Evolutionary conservation across 2,888 invertebrate species (phyloP).

Genomic region (Disparrhopalites patrizii): DNA sequence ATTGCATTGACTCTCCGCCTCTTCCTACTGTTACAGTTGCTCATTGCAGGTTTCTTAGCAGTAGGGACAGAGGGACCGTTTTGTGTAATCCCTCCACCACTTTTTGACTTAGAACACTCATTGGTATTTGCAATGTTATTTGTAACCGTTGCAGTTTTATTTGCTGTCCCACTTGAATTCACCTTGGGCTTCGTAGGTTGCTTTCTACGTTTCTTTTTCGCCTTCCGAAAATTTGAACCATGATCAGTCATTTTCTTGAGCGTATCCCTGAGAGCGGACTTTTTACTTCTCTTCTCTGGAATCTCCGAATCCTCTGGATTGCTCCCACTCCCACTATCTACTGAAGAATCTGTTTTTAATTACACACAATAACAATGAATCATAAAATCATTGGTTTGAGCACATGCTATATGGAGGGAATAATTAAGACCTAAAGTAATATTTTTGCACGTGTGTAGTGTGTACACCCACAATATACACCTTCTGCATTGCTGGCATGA

Average conservation of each 20-base stretch:
- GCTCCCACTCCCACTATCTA: slow-evolving; percentile 26
- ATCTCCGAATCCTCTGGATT: no score
- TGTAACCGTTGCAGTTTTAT: not conserved
- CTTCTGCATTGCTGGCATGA: not conserved
- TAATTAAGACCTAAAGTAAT: no score
- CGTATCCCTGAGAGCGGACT: slow-evolving; percentile 39
- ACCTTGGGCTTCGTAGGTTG: slow-evolving; percentile 19
- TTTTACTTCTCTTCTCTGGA: no score
- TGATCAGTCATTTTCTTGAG: slow-evolving; percentile 41
- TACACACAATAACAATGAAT: not conserved
- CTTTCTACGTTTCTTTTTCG: slow-evolving; percentile 37
- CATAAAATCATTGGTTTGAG: no score
- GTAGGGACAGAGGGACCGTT: slow-evolving; percentile 12
- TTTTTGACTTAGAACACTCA: slow-evolving; percentile 12
- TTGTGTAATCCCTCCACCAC: not conserved
- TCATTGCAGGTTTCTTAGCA: slow-evolving; percentile 2
- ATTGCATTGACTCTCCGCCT: no score
- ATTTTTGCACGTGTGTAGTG: no score
- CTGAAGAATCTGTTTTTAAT: slow-evolving; percentile 23
- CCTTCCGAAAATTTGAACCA: slow-evolving; percentile 12
- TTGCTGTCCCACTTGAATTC: not conserved
- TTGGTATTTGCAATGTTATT: not conserved
- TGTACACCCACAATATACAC: no score
- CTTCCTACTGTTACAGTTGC: no score
- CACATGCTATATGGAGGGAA: no score